These are phyloP conservation scores for Chironex yamaguchii DNA, from an alignment of 30 jellyfish, hydroid and myxozoan species.

Conservation along the genomic window DNA sequence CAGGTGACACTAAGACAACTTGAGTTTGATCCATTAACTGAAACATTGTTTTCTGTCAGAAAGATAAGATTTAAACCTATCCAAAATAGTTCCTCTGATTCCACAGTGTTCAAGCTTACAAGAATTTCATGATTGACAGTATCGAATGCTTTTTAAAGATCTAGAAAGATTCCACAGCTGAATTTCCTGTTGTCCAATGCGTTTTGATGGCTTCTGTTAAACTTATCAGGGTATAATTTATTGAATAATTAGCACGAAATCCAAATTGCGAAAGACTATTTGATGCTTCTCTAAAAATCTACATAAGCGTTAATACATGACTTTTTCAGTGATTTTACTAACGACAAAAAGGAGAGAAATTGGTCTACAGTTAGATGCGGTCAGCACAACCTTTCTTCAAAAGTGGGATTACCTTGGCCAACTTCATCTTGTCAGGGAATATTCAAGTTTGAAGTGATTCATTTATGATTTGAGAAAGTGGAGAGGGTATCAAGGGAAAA, in stretches of 20 bases:
- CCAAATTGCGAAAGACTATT: constrained; percentile 60
- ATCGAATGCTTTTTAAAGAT: constrained; percentile 53
- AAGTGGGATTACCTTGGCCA: constrained; percentile 75
- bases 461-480: constrained; percentile 71
- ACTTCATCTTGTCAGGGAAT: constrained; percentile 60
- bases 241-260: constrained; percentile 60
- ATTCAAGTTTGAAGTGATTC: constrained; percentile 63
- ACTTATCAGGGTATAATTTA: constrained; percentile 68
- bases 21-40: constrained; percentile 20
- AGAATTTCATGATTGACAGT: constrained; percentile 47
- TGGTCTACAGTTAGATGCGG: constrained; percentile 67
- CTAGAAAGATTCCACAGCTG: constrained; percentile 44
- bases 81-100: constrained; percentile 14
- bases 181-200: constrained; percentile 8
- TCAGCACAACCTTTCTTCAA: constrained; percentile 62
- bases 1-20: neutral
- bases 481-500: constrained; percentile 54
- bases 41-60: constrained; percentile 41
- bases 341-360: constrained; percentile 72
- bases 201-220: constrained; percentile 39
- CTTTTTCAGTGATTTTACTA: constrained; percentile 65
- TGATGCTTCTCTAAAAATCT: constrained; percentile 40
- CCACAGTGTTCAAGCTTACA: constrained; percentile 42
- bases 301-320: constrained; percentile 50
- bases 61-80: constrained; percentile 52